phyloP scores from a whole-genome alignment of 2,888 invertebrate genomes.

The Steinernema carpocapsae region DNA sequence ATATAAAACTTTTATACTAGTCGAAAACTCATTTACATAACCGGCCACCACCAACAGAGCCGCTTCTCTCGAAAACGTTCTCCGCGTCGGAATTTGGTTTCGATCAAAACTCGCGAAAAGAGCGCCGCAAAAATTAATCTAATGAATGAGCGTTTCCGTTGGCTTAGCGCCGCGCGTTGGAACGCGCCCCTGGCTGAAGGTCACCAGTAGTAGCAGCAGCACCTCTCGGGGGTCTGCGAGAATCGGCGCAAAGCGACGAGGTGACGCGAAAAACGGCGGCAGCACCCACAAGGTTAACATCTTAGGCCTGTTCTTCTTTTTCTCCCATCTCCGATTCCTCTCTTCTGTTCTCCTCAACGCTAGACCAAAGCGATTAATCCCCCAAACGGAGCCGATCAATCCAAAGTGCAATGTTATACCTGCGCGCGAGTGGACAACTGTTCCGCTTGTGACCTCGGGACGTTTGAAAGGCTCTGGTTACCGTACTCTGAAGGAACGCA shows the following conservation, averaged over 20 bases:
- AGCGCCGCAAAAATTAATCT: slow-evolving; percentile 1
- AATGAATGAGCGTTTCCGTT: slow-evolving; percentile 30
- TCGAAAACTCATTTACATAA: not conserved
- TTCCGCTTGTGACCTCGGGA: not conserved
- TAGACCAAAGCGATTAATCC: slow-evolving; percentile 19
- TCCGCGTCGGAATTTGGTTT: not conserved
- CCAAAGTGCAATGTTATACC: slow-evolving; percentile 34
- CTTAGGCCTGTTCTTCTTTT: slow-evolving; percentile 24
- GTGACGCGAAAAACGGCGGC: not conserved
- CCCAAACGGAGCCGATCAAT: slow-evolving; percentile 30
- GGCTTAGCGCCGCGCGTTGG: not conserved
- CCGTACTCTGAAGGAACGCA: no score
- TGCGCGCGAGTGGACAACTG: slow-evolving; percentile 22
- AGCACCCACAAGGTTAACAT: slow-evolving; percentile 34
- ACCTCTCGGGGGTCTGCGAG: no score
- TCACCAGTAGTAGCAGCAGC: not conserved
- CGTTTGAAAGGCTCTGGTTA: not conserved
- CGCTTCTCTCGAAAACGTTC: no score
- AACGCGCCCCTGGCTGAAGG: slow-evolving; percentile 5
- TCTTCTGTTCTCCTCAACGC: no score
- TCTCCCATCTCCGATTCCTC: not conserved
- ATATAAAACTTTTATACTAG: not conserved
- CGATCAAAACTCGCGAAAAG: not conserved
- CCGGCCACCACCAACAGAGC: no score
- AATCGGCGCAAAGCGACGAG: not conserved